phyloP scores from a whole-genome alignment of 2,797 vertebrate species.

The Anolis apletophallus region DNA sequence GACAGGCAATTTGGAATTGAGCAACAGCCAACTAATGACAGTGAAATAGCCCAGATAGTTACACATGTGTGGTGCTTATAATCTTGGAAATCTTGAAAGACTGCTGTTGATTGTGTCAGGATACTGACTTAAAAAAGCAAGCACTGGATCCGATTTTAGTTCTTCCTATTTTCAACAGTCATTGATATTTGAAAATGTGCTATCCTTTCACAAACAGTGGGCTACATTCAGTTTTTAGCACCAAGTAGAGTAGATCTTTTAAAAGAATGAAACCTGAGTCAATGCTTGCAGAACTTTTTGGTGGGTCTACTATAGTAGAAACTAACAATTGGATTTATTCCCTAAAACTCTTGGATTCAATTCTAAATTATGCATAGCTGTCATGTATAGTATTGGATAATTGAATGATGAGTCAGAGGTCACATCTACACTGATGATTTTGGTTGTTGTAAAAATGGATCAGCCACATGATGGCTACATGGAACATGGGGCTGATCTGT shows the following conservation, averaged over 20 bases:
- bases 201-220: not conserved
- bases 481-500: no score
- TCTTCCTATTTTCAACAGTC: not conserved
- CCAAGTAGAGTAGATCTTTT: no score
- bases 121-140: not conserved
- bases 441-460: no score
- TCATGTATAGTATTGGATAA: not conserved
- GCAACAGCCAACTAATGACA: not conserved
- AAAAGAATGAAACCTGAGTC: no score
- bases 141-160: not conserved
- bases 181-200: not conserved
- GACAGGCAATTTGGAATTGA: not conserved
- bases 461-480: no score
- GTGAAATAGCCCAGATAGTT: not conserved
- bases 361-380: not conserved
- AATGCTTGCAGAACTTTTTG: no score
- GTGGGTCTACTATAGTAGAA: not conserved
- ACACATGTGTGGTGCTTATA: not conserved
- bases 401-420: not conserved
- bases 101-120: not conserved
- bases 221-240: no score
- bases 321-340: not conserved
- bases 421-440: no score
- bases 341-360: not conserved
- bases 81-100: not conserved